A percentile compares a stretch with the other conserved stretches of the same genome.
phyloP scores from a whole-genome alignment of 2,113 vertebrate species.

The Limnothrissa miodon region DNA sequence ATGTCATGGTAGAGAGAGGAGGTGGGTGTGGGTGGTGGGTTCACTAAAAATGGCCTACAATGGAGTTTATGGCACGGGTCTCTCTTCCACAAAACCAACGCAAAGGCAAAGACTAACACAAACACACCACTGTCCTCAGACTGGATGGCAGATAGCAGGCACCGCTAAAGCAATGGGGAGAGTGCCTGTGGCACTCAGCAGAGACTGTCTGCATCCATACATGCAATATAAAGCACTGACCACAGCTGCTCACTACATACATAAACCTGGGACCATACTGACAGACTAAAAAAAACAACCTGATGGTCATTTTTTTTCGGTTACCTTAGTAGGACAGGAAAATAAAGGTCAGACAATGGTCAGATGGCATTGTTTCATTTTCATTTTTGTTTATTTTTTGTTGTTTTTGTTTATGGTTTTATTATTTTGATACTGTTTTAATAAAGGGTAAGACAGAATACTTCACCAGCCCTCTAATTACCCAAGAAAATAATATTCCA shows the following conservation, averaged over 20 bases:
- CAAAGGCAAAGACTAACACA: too few relatives aligned
- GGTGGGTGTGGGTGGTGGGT: too few relatives aligned
- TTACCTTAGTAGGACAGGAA: too few relatives aligned
- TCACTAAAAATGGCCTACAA: neutral
- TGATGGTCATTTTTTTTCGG: too few relatives aligned
- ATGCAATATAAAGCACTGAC: neutral
- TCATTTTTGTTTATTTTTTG: too few relatives aligned
- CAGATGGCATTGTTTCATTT: too few relatives aligned
- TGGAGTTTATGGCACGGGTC: neutral
- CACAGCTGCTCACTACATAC: neutral
- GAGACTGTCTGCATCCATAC: neutral
- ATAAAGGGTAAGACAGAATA: too few relatives aligned
- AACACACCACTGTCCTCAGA: neutral
- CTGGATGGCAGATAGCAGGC: neutral
- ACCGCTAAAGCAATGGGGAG: neutral
- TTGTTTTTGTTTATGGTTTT: too few relatives aligned
- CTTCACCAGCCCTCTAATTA: too few relatives aligned
- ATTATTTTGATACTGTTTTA: too few relatives aligned
- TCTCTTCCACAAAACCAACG: neutral
- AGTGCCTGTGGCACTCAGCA: neutral
- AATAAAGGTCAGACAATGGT: too few relatives aligned
- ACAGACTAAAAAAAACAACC: neutral
- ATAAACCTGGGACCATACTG: neutral
- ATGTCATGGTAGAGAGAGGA: neutral
- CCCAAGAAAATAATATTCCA: too few relatives aligned